Percentiles rank a stretch among this genome's conserved stretches.
Evolutionary conservation across 2,888 invertebrate genomes (phyloP).

Genomic region (Protophormia terraenovae): DNA sequence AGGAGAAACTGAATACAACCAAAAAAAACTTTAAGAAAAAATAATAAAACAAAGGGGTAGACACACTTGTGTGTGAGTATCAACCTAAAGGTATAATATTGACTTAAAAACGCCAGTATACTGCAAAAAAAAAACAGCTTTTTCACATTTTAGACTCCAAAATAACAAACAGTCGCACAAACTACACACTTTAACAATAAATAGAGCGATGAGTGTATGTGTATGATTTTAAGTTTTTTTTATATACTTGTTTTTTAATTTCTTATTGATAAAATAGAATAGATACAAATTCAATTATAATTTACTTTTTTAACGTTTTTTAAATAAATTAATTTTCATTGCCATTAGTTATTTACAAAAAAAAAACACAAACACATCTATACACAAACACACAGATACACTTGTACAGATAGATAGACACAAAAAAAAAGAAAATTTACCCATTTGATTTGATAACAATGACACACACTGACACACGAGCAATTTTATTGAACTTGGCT

Average conservation of each 20-base stretch:
- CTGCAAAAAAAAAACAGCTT: constrained; percentile 43
- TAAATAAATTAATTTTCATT: constrained; percentile 58
- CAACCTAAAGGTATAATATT: constrained; percentile 37
- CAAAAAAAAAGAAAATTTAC: constrained; percentile 50
- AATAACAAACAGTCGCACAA: constrained; percentile 2
- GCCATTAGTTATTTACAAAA: constrained; percentile 51
- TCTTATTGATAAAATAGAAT: constrained; percentile 33
- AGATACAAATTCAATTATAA: constrained; percentile 57
- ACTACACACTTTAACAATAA: constrained; percentile 15
- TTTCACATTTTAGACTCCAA: constrained; percentile 1
- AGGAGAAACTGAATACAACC: constrained; percentile 35
- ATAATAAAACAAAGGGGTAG: constrained; percentile 20
- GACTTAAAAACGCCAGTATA: constrained; percentile 38
- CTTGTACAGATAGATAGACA: not conserved
- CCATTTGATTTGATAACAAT: constrained; percentile 51
- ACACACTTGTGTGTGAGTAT: constrained; percentile 35
- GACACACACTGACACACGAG: not conserved
- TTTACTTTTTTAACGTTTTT: not conserved
- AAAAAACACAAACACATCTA: constrained; percentile 12
- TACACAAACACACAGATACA: not conserved
- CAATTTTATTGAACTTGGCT: constrained; percentile 66
- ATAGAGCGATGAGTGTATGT: constrained; percentile 47
- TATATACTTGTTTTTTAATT: constrained; percentile 1
- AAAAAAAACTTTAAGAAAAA: not conserved
- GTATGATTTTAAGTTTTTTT: constrained; percentile 10